phyloP scores from a whole-genome alignment of 2,113 vertebrate species.

The Tinamus guttatus region DNA sequence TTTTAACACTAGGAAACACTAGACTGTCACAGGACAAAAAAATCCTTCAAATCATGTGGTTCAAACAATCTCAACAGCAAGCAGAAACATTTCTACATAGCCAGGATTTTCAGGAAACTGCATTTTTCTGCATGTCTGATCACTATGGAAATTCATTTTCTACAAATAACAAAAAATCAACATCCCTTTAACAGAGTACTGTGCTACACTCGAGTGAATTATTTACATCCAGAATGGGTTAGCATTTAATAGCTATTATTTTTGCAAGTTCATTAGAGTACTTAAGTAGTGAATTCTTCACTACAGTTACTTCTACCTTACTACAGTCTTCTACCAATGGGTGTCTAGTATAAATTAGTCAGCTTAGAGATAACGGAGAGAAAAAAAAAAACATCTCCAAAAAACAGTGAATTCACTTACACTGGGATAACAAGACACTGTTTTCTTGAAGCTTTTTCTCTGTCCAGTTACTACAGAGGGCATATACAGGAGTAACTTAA shows the following conservation, averaged over 20 bases:
- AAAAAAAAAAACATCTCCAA: neutral
- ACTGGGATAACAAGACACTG: neutral
- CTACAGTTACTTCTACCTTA: neutral
- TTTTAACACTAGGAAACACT: neutral
- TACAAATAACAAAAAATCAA: slow-evolving; percentile 19
- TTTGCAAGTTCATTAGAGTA: neutral
- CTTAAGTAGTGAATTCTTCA: neutral
- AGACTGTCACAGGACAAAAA: neutral
- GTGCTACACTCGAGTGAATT: neutral
- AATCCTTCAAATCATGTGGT: slow-evolving; percentile 1
- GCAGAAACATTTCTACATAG: slow-evolving; percentile 42
- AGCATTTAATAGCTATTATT: neutral
- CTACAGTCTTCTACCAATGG: neutral
- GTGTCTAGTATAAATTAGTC: neutral
- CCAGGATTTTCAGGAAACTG: neutral
- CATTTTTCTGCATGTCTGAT: slow-evolving; percentile 56
- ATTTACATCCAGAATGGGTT: neutral
- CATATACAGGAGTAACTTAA: neutral
- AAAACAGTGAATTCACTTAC: neutral
- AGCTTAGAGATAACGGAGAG: neutral
- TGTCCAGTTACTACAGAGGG: neutral
- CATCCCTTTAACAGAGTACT: neutral
- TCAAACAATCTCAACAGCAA: slow-evolving; percentile 41
- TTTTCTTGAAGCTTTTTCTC: neutral
- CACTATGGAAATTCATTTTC: slow-evolving; percentile 65